Evolutionary conservation across 2,888 invertebrate species (phyloP).

Genomic region (Euclidia mi): DNA sequence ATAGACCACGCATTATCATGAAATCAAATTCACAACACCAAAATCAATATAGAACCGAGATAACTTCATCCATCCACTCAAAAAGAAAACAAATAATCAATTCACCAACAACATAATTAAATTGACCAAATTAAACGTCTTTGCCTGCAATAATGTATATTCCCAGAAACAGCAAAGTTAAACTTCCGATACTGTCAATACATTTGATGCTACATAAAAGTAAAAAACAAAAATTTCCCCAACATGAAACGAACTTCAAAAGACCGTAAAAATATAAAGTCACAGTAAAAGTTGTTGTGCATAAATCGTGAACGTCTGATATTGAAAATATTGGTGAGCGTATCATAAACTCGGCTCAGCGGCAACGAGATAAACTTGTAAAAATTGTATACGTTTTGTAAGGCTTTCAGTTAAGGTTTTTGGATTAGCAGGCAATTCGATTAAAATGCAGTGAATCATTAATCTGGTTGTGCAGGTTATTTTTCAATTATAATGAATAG

Average conservation of each 20-base stretch:
- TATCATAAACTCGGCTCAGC: slow-evolving; percentile 54
- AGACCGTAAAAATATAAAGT: slow-evolving; percentile 58
- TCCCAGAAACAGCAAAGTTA: slow-evolving; percentile 5
- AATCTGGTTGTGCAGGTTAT: no score
- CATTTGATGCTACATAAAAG: slow-evolving; percentile 20
- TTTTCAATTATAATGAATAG: no score
- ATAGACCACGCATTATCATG: no score
- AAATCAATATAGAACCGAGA: no score
- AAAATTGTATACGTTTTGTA: slow-evolving; percentile 44
- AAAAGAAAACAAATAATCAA: no score
- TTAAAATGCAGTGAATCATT: slow-evolving; percentile 1
- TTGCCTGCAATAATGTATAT: slow-evolving; percentile 2
- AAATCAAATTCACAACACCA: no score
- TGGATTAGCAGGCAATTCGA: neutral
- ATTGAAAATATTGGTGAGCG: slow-evolving; percentile 59
- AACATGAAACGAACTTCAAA: slow-evolving; percentile 32
- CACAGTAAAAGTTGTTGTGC: slow-evolving; percentile 49
- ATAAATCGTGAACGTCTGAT: slow-evolving; percentile 59
- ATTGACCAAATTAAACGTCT: neutral
- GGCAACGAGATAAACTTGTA: slow-evolving; percentile 50
- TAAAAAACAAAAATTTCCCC: slow-evolving; percentile 18
- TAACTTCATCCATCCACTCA: no score
- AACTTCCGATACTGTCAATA: slow-evolving; percentile 20
- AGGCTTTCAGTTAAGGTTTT: slow-evolving; percentile 24
- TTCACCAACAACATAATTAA: no score